Base-by-base conservation (phyloP, 92 coral and sea anemone species). In the Phymanthus crucifer region DNA sequence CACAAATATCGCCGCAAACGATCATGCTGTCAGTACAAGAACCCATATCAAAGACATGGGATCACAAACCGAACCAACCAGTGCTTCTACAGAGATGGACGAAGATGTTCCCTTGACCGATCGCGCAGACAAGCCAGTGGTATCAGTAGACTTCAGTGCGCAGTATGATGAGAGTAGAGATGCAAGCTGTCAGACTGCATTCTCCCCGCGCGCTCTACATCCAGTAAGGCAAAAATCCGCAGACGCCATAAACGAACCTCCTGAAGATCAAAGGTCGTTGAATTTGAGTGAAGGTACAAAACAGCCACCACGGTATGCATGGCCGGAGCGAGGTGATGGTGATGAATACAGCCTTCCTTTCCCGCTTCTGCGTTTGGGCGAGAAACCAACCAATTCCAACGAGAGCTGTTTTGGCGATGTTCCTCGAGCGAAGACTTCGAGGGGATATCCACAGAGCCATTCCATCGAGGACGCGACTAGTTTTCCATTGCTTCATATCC, bases 401-500 rank as follows among this genome's bases (percentile, higher is more conserved):
- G 43, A 34, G 35, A 18, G 17, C 19, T n/a, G 57, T 37, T 17
- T 14, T 33, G 21, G 35, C 32, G 37, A 35, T 37, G 76, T 6
- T 1, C 84, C 84, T 1, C 77, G 43, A 6, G 29, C 10, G 37
- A n/a, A 31, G 37, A 73, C 18, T 46, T 71, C 34, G 19, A 23
- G 64, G 17, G 61, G 76, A 17, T 70, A 71, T 26, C 71, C 84
- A 72, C 66, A 32, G 24, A 72, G 35, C 40, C 24, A 68, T 6
- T 9, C 58, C 35, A 71, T 48, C 4, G 43, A 32, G 3, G n/a
- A 83, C 5, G 6, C 67, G 19, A 31, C 52, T 48, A 19, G 38
- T 9, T 40, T 89, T 27, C 93, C 93, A 19, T 64, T 89, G 32
- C 93, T 89, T 43, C 87, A 75, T 4, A 26, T 89, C 31, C 90